A percentile compares a stretch with the other conserved stretches of the same genome.
phyloP scores from a whole-genome alignment of 2,888 invertebrate species.

The Andrena minutula region DNA sequence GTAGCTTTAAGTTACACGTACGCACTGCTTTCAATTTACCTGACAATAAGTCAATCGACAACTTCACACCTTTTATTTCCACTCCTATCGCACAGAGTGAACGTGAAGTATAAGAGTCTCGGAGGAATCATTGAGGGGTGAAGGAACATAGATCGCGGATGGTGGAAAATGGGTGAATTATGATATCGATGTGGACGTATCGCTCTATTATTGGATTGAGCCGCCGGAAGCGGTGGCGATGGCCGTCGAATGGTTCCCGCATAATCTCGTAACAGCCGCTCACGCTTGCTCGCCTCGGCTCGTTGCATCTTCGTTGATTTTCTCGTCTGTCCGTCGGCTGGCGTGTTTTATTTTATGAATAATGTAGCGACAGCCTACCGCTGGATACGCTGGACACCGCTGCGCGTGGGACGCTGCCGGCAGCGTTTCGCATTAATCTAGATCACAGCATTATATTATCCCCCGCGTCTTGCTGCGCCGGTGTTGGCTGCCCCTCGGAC shows the following conservation, averaged over 20 bases:
- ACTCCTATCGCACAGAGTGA: no score
- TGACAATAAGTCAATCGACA: no score
- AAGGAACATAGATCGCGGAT: background rate
- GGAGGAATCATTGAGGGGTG: background rate
- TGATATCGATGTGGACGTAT: conserved; percentile 29
- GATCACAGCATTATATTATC: conserved; percentile 80
- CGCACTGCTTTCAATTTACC: no score
- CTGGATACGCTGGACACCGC: conserved; percentile 68
- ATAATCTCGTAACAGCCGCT: conserved; percentile 43
- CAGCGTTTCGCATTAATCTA: conserved; percentile 79
- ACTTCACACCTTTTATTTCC: no score
- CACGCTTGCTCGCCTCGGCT: conserved; percentile 35
- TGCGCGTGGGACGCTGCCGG: conserved; percentile 78
- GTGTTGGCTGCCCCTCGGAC: conserved; percentile 70
- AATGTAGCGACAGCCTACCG: conserved; percentile 69
- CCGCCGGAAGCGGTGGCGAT: conserved; percentile 33
- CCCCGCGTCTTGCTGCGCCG: conserved; percentile 62
- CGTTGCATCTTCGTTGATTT: conserved; percentile 43
- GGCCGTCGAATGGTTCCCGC: conserved; percentile 45
- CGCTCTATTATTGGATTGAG: conserved; percentile 35
- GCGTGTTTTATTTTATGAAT: conserved; percentile 76
- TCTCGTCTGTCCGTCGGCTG: conserved; percentile 45
- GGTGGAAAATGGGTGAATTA: background rate
- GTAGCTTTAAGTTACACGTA: no score
- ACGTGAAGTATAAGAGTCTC: no score